A percentile compares a stretch with the other conserved stretches of the same genome.
Evolutionary conservation across 2,797 vertebrate genomes (phyloP).

Genomic region (Urosaurus nigricauda): DNA sequence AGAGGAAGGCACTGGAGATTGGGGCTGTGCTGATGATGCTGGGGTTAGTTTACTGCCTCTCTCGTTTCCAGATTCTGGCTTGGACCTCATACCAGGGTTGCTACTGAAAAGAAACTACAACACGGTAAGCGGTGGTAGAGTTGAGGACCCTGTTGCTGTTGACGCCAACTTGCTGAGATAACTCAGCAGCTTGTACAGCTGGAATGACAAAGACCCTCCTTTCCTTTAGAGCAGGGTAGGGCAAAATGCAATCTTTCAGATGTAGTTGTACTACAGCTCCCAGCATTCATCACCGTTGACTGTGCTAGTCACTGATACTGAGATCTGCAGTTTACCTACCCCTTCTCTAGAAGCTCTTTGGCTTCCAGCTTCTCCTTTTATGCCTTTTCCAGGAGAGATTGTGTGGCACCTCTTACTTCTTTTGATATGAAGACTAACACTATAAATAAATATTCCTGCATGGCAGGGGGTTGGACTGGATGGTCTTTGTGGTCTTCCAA

Average conservation of each 20-base stretch:
- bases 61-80: constrained; percentile 68
- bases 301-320: background rate
- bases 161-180: background rate
- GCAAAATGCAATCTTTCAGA: background rate
- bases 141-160: background rate
- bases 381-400: background rate
- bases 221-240: constrained; percentile 1
- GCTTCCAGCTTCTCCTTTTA: background rate
- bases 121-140: constrained; percentile 81
- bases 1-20: too few species aligned
- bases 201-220: background rate
- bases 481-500: too few species aligned
- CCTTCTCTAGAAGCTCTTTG: background rate
- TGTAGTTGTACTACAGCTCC: too few species aligned
- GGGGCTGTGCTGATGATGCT: background rate
- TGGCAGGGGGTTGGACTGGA: too few species aligned
- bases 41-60: constrained; percentile 41
- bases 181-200: background rate
- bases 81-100: constrained; percentile 77
- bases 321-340: background rate
- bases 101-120: constrained; percentile 90
- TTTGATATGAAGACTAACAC: too few species aligned
- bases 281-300: too few species aligned
- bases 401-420: too few species aligned
- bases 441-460: too few species aligned